These are phyloP conservation scores for Holotrichia oblita DNA, from an alignment of 1,140 invertebrate species.

Conservation along the genomic window DNA sequence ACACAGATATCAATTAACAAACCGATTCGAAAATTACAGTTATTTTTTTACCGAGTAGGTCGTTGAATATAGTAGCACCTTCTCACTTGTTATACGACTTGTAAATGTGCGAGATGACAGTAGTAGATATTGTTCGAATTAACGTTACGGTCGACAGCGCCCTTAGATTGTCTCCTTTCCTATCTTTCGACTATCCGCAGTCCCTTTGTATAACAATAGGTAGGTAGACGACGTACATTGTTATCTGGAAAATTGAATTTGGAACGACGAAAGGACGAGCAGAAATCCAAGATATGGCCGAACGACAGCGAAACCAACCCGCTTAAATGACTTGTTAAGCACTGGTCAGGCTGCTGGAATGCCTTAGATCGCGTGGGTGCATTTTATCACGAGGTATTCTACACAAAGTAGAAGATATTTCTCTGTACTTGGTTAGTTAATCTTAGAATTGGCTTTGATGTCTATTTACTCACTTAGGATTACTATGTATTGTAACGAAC, in stretches of 20 bases:
- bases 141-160: constrained; percentile 2
- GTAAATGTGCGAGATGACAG: background rate
- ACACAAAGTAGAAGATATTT: background rate
- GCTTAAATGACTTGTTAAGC: background rate
- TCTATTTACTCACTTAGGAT: background rate
- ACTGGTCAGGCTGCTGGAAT: background rate
- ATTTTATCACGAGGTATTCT: background rate
- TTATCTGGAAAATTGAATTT: constrained; percentile 18
- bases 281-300: background rate
- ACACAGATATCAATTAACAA: no score
- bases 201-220: constrained; percentile 1
- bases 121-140: background rate
- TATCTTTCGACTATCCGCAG: background rate
- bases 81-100: background rate
- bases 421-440: background rate
- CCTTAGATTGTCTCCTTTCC: background rate
- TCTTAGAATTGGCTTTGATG: background rate
- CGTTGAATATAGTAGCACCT: background rate
- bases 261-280: background rate
- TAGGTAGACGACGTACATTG: background rate
- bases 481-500: no score
- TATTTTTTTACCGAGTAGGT: no score
- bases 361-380: background rate
- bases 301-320: background rate
- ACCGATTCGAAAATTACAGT: background rate